phyloP scores from a whole-genome alignment of 2,113 vertebrate species.

The Bujurquina vittata region DNA sequence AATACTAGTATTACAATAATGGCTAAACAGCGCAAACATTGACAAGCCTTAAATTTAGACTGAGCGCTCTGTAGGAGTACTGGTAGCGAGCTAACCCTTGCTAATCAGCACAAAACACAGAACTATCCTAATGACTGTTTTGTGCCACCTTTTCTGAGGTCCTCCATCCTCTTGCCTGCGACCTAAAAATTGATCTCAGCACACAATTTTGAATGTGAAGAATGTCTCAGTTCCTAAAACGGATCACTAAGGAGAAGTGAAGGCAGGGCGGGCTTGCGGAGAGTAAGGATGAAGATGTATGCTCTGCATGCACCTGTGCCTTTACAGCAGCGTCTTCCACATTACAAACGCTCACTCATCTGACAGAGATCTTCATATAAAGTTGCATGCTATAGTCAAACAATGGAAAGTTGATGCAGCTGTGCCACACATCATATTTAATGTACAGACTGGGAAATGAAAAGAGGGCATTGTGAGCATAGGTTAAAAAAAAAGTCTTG shows the following conservation, averaged over 20 bases:
- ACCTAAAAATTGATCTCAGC: not conserved
- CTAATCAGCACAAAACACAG: conserved; percentile 3
- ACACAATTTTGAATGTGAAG: not conserved
- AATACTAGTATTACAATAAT: conserved; percentile 6
- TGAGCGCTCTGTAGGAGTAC: not conserved
- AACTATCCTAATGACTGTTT: not conserved
- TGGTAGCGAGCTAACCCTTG: not conserved
- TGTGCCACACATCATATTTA: not conserved
- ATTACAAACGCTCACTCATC: not conserved
- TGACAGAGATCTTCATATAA: not conserved
- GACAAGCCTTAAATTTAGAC: not conserved
- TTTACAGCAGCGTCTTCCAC: not conserved
- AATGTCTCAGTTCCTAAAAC: not conserved
- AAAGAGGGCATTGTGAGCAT: fast-evolving
- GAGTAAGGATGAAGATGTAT: not conserved
- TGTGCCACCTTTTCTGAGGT: conserved; percentile 1
- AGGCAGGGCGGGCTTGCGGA: not conserved
- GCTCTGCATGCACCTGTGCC: not conserved
- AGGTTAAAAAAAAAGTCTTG: not conserved
- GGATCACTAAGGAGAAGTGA: not conserved
- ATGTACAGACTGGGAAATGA: not conserved
- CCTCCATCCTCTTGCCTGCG: not conserved
- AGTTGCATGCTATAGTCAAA: not conserved
- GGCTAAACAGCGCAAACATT: not conserved
- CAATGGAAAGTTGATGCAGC: not conserved